phyloP scores from a whole-genome alignment of 1,140 invertebrate genomes.

The Elysia chlorotica region DNA sequence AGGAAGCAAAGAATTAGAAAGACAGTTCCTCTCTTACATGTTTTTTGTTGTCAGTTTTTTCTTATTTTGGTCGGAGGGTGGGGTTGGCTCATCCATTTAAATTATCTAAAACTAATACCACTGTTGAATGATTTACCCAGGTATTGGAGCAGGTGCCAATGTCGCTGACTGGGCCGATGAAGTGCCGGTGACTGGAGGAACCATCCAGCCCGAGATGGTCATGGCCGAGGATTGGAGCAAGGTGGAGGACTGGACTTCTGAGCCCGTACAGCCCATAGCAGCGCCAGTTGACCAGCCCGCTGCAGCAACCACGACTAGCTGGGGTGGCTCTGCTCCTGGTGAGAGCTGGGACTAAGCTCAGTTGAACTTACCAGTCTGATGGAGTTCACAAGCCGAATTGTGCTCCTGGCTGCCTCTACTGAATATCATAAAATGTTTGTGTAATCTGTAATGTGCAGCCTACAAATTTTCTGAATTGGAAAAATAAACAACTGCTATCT shows the following conservation, averaged over 20 bases:
- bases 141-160: conserved; percentile 58
- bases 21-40: neutral
- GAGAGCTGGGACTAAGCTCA: conserved; percentile 66
- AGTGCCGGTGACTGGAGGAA: conserved; percentile 25
- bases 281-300: conserved; percentile 30
- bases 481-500: too few relatives aligned
- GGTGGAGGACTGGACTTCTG: conserved; percentile 48
- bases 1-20: neutral
- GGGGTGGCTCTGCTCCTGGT: conserved; percentile 64
- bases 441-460: too few relatives aligned
- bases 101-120: neutral
- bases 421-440: too few relatives aligned
- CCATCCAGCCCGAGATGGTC: conserved; percentile 25
- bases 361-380: too few relatives aligned
- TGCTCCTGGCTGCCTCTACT: too few relatives aligned
- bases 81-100: conserved; percentile 18
- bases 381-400: too few relatives aligned
- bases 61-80: conserved; percentile 29
- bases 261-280: conserved; percentile 34
- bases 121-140: conserved; percentile 51
- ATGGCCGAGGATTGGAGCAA: conserved; percentile 46
- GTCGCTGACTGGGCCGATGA: conserved; percentile 55
- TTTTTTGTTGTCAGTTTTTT: neutral
- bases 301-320: conserved; percentile 37
- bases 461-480: too few relatives aligned